Base-by-base conservation (phyloP, 2,888 invertebrate species). In the Ctena decussata region DNA sequence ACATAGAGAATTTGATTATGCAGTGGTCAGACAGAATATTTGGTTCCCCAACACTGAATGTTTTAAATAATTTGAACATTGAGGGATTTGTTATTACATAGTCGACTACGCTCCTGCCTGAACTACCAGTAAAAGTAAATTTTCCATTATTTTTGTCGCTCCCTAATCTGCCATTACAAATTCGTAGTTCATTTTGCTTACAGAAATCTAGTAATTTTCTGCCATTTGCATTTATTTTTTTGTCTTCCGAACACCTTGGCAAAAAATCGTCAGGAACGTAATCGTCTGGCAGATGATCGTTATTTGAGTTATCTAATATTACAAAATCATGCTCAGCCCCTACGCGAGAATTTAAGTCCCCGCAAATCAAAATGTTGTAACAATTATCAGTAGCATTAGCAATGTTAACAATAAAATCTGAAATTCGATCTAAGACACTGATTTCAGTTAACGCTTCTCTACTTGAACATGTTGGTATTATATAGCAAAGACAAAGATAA, bases 51-150 rank as follows among this genome's bases (percentile, higher is more conserved):
- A n/a, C n/a, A n/a, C n/a, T n/a, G n/a, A n/a, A n/a, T n/a, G n/a
- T n/a, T n/a, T n/a, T n/a, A 37, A 77, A 27, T 11, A 77, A 21
- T 30, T 77, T 65, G 3, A 57, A 27, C 2, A 57, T 8, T 8
- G 24, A 5, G 2, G 27, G 41, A 21, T 41, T 57, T 5, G 30
- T 30, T 8, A 77, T 24, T 30, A 77, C 78, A 72, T 78, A 71
- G 32, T 78, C 78, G 8, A 78, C 78, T 24, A 78, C 49, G 39
- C 78, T 78, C 3, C 71, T 65, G 30, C 78, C 78, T 5, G 32
- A 49, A 24, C 24, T 3, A 15, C 78, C 78, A 24, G 65, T 30
- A 65, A 27, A 77, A 8, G 65, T 77, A 44, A 27, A 77, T 18
- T 65, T 60, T 21, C 77, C 39, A 30, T 41, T 41, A 65, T n/a